Evolutionary conservation across 2,888 invertebrate genomes (phyloP).

Genomic region (Patella pellucida): DNA sequence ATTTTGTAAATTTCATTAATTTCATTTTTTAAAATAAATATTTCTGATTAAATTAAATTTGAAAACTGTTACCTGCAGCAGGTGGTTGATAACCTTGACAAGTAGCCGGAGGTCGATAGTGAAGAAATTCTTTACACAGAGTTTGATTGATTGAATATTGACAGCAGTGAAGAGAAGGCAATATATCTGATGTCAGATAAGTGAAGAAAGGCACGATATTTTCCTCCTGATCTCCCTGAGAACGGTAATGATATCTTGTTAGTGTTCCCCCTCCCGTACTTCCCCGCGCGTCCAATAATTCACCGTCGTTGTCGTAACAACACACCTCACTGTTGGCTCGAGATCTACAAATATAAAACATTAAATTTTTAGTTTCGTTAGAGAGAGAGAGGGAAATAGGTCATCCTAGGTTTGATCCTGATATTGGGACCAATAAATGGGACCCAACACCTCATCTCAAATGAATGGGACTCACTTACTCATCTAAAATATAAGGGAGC

Average conservation of each 20-base stretch:
- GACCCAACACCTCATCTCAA: too few species aligned
- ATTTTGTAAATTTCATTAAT: too few species aligned
- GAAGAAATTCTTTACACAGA: conserved; percentile 46
- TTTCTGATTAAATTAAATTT: too few species aligned
- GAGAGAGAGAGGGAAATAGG: too few species aligned
- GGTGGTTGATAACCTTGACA: conserved; percentile 54
- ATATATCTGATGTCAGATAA: conserved; percentile 53
- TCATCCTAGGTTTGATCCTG: too few species aligned
- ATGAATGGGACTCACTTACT: too few species aligned
- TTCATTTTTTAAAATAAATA: too few species aligned
- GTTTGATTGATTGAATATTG: conserved; percentile 40
- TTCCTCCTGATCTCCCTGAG: conserved; percentile 50
- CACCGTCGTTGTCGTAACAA: conserved; percentile 50
- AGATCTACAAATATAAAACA: conserved; percentile 27
- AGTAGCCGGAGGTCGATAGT: conserved; percentile 44
- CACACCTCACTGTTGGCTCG: conserved; percentile 48
- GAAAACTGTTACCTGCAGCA: conserved; percentile 48
- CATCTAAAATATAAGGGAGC: too few species aligned
- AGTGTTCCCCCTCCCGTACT: conserved; percentile 48
- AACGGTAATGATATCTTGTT: conserved; percentile 49
- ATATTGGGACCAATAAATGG: too few species aligned
- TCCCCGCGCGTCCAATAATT: conserved; percentile 50
- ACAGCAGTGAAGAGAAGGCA: conserved; percentile 59
- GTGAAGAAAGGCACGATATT: conserved; percentile 54
- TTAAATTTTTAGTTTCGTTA: too few species aligned